Percentiles rank a stretch among this genome's conserved stretches.
These are phyloP conservation scores for Trichonephila clavata DNA, from an alignment of 1,140 invertebrate genomes.

Conservation along the genomic window DNA sequence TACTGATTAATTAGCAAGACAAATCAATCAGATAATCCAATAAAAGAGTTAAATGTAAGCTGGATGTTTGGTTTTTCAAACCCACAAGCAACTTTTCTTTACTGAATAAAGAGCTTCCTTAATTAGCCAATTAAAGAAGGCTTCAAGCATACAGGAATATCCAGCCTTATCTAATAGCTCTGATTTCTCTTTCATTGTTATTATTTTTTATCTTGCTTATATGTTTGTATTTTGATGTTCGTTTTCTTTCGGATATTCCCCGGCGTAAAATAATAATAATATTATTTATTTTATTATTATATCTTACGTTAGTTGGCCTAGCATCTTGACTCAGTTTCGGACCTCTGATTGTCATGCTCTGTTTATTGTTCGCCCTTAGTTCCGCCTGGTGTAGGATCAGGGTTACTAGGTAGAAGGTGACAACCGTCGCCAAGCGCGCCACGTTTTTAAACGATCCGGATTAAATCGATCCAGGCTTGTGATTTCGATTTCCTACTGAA, in stretches of 20 bases:
- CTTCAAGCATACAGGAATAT: constrained; percentile 50
- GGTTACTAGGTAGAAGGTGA: constrained; percentile 74
- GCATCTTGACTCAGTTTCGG: constrained; percentile 76
- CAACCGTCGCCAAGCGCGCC: constrained; percentile 75
- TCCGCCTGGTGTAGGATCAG: constrained; percentile 74
- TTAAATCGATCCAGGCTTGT: neutral
- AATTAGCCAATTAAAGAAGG: constrained; percentile 56
- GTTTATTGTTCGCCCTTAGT: constrained; percentile 72
- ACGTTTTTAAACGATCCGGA: constrained; percentile 25
- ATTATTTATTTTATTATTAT: constrained; percentile 53
- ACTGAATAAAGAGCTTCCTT: neutral
- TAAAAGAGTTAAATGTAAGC: neutral
- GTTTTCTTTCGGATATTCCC: constrained; percentile 33
- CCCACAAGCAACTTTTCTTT: neutral
- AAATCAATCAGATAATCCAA: constrained; percentile 4
- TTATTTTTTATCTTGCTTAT: neutral
- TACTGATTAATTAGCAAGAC: neutral
- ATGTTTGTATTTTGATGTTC: constrained; percentile 35
- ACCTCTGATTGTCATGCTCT: constrained; percentile 66
- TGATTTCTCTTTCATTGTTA: constrained; percentile 30
- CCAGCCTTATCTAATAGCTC: constrained; percentile 59
- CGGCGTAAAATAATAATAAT: constrained; percentile 55
- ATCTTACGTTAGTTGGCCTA: constrained; percentile 56
- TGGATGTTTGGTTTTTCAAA: neutral
- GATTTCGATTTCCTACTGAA: constrained; percentile 45